Evolutionary conservation across 2,113 vertebrate genomes (phyloP).

Genomic region (Pteropus alecto): DNA sequence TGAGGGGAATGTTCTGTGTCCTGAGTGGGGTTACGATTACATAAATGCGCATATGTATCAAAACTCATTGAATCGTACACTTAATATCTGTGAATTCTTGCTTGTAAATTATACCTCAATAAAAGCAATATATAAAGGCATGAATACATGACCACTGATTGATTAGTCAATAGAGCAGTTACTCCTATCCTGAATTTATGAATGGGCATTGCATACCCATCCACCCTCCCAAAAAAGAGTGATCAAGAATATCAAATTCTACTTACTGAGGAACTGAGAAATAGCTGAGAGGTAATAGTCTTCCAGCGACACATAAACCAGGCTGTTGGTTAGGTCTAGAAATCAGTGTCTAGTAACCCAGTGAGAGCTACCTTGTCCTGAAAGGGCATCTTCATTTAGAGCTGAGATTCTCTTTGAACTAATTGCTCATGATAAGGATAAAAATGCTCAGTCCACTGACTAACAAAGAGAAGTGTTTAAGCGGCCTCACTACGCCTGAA

Average conservation of each 20-base stretch:
- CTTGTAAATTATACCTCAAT: background rate
- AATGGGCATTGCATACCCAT: background rate
- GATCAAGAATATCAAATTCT: background rate
- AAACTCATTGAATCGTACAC: background rate
- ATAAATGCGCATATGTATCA: background rate
- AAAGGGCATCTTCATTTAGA: background rate
- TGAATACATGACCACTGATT: background rate
- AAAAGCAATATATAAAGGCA: background rate
- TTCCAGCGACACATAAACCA: background rate
- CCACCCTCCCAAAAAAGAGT: background rate
- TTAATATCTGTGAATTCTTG: background rate
- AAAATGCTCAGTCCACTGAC: slow-evolving; percentile 56
- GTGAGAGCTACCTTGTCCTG: background rate
- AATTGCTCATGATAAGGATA: slow-evolving; percentile 45
- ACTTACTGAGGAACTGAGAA: background rate
- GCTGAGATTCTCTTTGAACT: slow-evolving; percentile 25
- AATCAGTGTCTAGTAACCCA: background rate
- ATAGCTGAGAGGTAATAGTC: background rate
- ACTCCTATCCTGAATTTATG: background rate
- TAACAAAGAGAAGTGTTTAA: slow-evolving; percentile 64
- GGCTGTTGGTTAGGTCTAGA: background rate
- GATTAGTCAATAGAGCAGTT: background rate
- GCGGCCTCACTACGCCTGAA: slow-evolving; percentile 61
- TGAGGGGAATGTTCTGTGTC: background rate
- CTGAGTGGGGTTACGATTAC: background rate